Percentiles rank a stretch among this genome's conserved stretches.
Conservation (phyloP, 2,797 vertebrate species). For the Pristis pectinata region DNA sequence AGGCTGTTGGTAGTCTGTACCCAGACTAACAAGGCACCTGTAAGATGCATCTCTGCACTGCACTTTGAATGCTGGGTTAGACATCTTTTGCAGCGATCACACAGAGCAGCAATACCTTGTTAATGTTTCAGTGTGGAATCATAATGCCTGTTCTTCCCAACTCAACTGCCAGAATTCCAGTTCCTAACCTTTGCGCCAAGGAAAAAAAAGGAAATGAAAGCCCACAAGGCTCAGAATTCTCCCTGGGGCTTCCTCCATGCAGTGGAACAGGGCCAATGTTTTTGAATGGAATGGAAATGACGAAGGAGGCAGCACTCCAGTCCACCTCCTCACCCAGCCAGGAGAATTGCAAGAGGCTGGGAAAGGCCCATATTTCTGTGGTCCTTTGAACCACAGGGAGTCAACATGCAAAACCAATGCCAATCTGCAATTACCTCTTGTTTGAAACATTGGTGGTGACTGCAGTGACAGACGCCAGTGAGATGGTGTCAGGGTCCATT, state of each 20-base stretch:
- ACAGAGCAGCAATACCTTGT: not conserved
- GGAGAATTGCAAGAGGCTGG: not conserved
- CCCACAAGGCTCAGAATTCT: not conserved
- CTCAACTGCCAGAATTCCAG: not conserved
- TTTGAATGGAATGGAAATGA: not conserved
- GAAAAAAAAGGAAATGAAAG: not conserved
- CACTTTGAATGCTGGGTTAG: too few species aligned
- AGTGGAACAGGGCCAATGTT: not conserved
- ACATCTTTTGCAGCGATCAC: not conserved
- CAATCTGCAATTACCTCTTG: constrained; percentile 66
- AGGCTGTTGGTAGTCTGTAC: not conserved
- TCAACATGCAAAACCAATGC: not conserved
- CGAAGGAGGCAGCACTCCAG: not conserved
- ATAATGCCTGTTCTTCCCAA: not conserved
- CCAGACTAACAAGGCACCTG: not conserved
- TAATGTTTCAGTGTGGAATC: not conserved
- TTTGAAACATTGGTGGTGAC: constrained; percentile 94
- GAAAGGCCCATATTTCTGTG: not conserved
- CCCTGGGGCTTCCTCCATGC: not conserved
- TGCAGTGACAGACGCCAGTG: constrained; percentile 87
- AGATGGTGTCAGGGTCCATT: constrained; percentile 78
- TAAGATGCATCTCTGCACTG: not conserved
- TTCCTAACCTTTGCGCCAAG: not conserved
- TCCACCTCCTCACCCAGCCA: not conserved
- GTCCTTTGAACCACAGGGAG: not conserved